Evolutionary conservation across 2,113 vertebrate species (phyloP).

Genomic region (Centropus bengalensis): DNA sequence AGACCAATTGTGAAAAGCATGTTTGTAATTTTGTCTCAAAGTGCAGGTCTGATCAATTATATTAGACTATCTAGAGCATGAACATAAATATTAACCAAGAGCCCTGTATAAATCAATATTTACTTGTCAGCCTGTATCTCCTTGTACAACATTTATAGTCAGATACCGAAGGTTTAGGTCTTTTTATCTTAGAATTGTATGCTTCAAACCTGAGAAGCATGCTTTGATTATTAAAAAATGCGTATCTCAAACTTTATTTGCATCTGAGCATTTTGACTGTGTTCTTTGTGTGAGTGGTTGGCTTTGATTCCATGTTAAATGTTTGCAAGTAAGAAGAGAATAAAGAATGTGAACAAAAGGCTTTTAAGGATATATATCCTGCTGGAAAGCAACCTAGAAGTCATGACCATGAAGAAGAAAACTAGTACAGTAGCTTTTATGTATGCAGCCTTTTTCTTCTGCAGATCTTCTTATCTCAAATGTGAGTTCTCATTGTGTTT

Average conservation of each 20-base stretch:
- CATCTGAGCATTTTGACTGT: constrained; percentile 23
- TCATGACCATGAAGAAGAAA: constrained; percentile 24
- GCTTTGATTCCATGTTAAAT: constrained; percentile 49
- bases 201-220: neutral
- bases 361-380: constrained; percentile 42
- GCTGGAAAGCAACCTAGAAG: constrained; percentile 31
- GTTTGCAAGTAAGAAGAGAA: constrained; percentile 43
- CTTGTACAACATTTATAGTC: neutral
- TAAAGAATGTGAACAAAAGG: constrained; percentile 33
- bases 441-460: constrained; percentile 19
- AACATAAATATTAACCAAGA: neutral
- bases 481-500: constrained; percentile 18
- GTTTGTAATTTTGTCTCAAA: neutral
- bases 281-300: neutral
- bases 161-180: neutral
- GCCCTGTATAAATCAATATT: neutral
- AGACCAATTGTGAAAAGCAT: neutral
- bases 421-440: neutral
- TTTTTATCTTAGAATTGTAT: neutral
- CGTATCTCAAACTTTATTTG: constrained; percentile 16
- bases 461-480: constrained; percentile 37
- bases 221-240: constrained; percentile 33
- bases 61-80: neutral
- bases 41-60: neutral
- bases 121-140: neutral